phyloP scores from a whole-genome alignment of 2,797 vertebrate species.

The Myripristis murdjan region DNA sequence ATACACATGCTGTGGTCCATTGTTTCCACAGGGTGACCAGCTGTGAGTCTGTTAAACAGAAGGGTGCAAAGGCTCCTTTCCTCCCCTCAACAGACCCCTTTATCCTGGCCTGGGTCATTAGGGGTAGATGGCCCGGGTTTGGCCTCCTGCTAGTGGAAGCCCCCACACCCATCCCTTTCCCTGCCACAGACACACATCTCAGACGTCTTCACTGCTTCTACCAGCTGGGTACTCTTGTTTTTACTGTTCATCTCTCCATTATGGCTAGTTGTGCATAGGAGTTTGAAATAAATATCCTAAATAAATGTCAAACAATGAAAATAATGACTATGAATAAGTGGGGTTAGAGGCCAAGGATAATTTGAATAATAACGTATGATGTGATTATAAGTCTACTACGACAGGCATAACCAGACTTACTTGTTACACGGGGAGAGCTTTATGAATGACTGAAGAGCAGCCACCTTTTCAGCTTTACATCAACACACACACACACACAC shows the following conservation, averaged over 20 bases:
- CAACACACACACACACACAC: no score
- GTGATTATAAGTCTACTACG: no score
- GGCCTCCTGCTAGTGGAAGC: slow-evolving; percentile 48
- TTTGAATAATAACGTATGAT: no score
- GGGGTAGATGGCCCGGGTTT: slow-evolving; percentile 33
- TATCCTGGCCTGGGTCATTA: slow-evolving; percentile 51
- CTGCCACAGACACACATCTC: background rate
- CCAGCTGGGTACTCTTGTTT: slow-evolving; percentile 22
- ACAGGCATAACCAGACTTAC: no score
- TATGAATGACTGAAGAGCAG: no score
- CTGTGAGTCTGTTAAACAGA: slow-evolving; percentile 42
- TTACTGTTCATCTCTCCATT: no score
- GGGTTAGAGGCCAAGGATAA: no score
- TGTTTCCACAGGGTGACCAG: slow-evolving; percentile 42
- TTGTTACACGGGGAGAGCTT: no score
- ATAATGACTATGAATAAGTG: background rate
- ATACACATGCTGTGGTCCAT: slow-evolving; percentile 20
- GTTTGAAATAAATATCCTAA: no score
- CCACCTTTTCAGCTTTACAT: no score
- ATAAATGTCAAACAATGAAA: no score
- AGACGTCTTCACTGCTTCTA: background rate
- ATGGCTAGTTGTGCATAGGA: background rate
- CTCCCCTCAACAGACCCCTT: slow-evolving; percentile 26
- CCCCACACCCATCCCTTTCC: slow-evolving; percentile 12
- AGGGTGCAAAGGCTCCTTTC: slow-evolving; percentile 22